These are phyloP conservation scores for Anodontia alba DNA, from an alignment of 2,888 invertebrate species.

Conservation along the genomic window DNA sequence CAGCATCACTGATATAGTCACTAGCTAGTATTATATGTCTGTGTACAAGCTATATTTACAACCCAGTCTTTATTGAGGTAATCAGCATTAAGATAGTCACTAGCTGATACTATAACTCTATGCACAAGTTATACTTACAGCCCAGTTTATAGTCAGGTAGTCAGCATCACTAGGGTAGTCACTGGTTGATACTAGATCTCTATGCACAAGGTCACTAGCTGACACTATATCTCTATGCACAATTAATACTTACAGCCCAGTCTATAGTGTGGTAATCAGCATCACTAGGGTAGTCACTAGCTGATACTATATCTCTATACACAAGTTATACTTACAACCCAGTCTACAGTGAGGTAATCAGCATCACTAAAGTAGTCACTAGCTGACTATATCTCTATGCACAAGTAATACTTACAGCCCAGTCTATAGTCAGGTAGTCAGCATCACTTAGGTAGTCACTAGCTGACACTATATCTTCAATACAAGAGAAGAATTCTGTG, in stretches of 20 bases:
- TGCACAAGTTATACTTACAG: conserved; percentile 9
- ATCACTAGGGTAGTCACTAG: conserved; percentile 89
- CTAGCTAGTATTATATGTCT: conserved; percentile 87
- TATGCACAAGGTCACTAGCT: conserved; percentile 82
- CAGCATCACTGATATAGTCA: conserved; percentile 90
- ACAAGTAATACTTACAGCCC: conserved; percentile 78
- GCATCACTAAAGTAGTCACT: conserved; percentile 90
- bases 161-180: no score
- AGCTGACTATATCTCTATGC: no score
- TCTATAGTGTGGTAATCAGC: conserved; percentile 90
- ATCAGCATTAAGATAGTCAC: conserved; percentile 90
- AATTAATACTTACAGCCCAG: conserved; percentile 82
- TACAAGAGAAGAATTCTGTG: conserved; percentile 89
- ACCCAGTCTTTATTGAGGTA: conserved; percentile 88
- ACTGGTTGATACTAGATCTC: conserved; percentile 85
- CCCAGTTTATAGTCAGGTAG: no score
- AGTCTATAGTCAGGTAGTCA: conserved; percentile 89
- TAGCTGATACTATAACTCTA: conserved; percentile 87
- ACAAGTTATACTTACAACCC: conserved; percentile 80
- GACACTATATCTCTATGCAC: no score
- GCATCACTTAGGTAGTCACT: conserved; percentile 90
- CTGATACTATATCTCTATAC: conserved; percentile 84
- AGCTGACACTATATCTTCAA: conserved; percentile 88
- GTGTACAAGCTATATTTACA: conserved; percentile 69
- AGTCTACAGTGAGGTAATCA: conserved; percentile 89